phyloP scores from a whole-genome alignment of 2,113 vertebrate genomes.

The Leucopternis melanops region DNA sequence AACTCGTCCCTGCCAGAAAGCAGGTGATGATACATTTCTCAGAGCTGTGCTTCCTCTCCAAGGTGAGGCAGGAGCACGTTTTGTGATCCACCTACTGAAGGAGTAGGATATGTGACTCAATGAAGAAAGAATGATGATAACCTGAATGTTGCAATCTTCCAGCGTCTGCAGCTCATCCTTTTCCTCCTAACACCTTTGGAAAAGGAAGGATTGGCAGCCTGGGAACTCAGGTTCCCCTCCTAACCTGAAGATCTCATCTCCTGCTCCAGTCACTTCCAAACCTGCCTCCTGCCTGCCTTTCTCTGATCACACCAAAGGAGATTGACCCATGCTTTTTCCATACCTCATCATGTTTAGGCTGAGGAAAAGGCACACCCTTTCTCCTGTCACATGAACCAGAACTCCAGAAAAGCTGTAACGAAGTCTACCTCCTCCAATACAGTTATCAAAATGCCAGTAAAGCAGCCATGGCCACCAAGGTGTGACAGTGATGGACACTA shows the following conservation, averaged over 20 bases:
- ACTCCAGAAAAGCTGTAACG: background rate
- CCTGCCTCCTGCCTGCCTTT: background rate
- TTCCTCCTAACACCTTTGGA: background rate
- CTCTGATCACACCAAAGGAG: background rate
- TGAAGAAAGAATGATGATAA: background rate
- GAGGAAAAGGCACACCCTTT: background rate
- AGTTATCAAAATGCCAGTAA: background rate
- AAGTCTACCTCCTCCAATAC: background rate
- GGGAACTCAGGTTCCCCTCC: background rate
- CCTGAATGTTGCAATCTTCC: background rate
- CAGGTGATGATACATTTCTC: background rate
- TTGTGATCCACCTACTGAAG: background rate
- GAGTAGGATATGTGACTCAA: background rate
- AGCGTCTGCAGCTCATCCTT: background rate
- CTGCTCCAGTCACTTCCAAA: background rate
- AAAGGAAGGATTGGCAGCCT: background rate
- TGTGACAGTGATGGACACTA: background rate
- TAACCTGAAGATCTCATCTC: background rate
- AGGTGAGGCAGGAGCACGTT: background rate
- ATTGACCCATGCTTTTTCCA: background rate
- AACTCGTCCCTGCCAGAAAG: background rate
- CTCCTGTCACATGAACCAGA: background rate
- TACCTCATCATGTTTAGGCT: background rate
- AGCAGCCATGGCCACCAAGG: background rate
- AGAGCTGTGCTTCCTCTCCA: background rate